Percentiles rank a stretch among this genome's conserved stretches.
Evolutionary conservation across 2,888 invertebrate genomes (phyloP).

Genomic region (Entomobrya proxima): DNA sequence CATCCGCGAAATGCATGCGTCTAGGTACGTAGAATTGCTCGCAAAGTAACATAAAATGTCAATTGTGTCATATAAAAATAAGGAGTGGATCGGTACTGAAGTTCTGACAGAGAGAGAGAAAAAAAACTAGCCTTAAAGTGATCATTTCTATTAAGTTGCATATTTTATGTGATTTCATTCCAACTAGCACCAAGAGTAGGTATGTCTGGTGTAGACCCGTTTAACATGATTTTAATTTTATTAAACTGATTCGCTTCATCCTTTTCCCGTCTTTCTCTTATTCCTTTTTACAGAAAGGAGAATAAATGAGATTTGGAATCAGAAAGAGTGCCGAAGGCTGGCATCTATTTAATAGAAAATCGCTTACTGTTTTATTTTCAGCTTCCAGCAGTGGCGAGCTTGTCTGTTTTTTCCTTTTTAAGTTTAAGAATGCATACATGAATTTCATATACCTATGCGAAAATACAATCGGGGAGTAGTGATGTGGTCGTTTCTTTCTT

Average conservation of each 20-base stretch:
- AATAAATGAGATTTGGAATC: conserved; percentile 15
- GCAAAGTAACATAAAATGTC: neutral
- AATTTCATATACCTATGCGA: conserved; percentile 18
- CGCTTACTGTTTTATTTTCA: conserved; percentile 39
- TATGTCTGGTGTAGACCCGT: neutral
- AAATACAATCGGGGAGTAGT: conserved; percentile 15
- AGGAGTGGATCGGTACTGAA: neutral
- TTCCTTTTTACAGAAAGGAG: neutral
- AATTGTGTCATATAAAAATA: neutral
- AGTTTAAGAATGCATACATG: conserved; percentile 9
- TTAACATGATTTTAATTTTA: conserved; percentile 41
- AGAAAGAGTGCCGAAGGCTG: conserved; percentile 27
- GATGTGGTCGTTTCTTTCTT: conserved; percentile 22
- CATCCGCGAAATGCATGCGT: neutral
- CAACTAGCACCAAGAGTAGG: neutral
- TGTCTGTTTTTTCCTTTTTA: neutral
- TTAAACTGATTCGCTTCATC: conserved; percentile 32
- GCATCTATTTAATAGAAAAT: conserved; percentile 39
- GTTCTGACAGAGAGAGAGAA: neutral
- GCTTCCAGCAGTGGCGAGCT: neutral
- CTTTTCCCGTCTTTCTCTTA: neutral
- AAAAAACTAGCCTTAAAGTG: neutral
- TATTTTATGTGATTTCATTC: neutral
- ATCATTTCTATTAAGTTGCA: conserved; percentile 14
- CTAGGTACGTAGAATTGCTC: neutral